phyloP scores from a whole-genome alignment of 1,140 invertebrate species.

The Pseudomyrmex concolor region DNA sequence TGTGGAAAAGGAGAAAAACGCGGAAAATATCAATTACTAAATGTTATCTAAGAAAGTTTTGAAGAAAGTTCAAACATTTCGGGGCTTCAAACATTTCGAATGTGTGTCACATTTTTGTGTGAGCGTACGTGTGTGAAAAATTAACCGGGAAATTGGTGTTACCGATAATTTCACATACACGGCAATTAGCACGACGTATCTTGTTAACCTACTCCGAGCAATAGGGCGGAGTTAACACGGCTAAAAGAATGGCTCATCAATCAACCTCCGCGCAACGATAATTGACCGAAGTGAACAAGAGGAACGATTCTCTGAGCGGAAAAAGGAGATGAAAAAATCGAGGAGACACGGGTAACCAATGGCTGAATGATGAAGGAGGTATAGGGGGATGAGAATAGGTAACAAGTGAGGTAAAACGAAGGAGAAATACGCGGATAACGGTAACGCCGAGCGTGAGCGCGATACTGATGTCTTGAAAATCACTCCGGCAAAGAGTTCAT shows the following conservation, averaged over 20 bases:
- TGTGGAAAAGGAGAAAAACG: background rate
- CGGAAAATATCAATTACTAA: background rate
- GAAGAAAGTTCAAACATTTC: too few relatives aligned
- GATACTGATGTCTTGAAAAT: constrained; percentile 51
- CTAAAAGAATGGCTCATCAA: constrained; percentile 53
- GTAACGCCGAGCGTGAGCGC: constrained; percentile 72
- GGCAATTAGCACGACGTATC: background rate
- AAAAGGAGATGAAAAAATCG: constrained; percentile 46
- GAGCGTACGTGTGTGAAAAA: too few relatives aligned
- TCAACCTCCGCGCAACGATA: constrained; percentile 52
- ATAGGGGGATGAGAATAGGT: constrained; percentile 38
- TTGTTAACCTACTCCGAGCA: background rate
- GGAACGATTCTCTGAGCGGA: background rate
- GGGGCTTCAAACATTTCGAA: background rate
- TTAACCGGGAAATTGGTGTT: too few relatives aligned
- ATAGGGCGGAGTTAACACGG: background rate
- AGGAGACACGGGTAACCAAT: constrained; percentile 40
- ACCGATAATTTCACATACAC: background rate
- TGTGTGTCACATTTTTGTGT: too few relatives aligned
- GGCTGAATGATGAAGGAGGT: constrained; percentile 55
- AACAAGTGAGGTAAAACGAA: constrained; percentile 58
- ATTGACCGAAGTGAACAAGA: constrained; percentile 49
- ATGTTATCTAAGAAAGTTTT: background rate
- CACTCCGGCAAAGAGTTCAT: constrained; percentile 1
- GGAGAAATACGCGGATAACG: constrained; percentile 66